phyloP scores from a whole-genome alignment of 2,888 invertebrate species.

The Drosophila robusta region DNA sequence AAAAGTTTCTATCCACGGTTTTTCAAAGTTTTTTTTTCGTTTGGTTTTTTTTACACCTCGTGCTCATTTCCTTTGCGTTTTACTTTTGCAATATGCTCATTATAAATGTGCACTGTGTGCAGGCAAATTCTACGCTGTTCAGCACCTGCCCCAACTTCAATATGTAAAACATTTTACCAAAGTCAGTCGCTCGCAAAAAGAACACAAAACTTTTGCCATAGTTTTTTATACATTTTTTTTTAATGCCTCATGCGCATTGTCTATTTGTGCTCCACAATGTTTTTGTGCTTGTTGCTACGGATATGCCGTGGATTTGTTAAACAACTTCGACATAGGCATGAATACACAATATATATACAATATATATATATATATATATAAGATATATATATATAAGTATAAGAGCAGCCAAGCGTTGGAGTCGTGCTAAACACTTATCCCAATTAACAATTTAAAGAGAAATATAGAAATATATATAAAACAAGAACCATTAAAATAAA shows the following conservation, averaged over 20 bases:
- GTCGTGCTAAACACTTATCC: slow-evolving; percentile 68
- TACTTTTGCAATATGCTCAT: slow-evolving; percentile 68
- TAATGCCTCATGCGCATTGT: slow-evolving; percentile 43
- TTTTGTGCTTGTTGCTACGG: slow-evolving; percentile 28
- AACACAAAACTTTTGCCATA: slow-evolving; percentile 35
- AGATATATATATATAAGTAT: too few species aligned
- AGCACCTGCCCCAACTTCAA: slow-evolving; percentile 16
- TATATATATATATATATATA: slow-evolving; percentile 67
- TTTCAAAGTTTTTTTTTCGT: slow-evolving; percentile 12
- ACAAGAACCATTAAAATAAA: slow-evolving; percentile 22
- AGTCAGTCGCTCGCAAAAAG: slow-evolving; percentile 59
- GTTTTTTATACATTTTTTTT: slow-evolving; percentile 1
- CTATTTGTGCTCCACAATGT: slow-evolving; percentile 8
- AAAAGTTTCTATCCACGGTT: slow-evolving; percentile 23
- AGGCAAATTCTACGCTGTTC: slow-evolving; percentile 6
- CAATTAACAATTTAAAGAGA: slow-evolving; percentile 72
- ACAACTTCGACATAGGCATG: slow-evolving; percentile 38
- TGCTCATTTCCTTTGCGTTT: slow-evolving; percentile 30
- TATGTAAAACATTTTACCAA: slow-evolving; percentile 42
- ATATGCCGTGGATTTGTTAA: slow-evolving; percentile 44
- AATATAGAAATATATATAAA: slow-evolving; percentile 41
- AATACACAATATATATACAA: slow-evolving; percentile 32
- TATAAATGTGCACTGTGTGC: slow-evolving; percentile 64
- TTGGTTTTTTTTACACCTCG: slow-evolving; percentile 12
- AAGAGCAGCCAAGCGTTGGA: slow-evolving; percentile 68